These are phyloP conservation scores for Donacobius atricapilla DNA, from an alignment of 2,113 vertebrate genomes.

Conservation along the genomic window DNA sequence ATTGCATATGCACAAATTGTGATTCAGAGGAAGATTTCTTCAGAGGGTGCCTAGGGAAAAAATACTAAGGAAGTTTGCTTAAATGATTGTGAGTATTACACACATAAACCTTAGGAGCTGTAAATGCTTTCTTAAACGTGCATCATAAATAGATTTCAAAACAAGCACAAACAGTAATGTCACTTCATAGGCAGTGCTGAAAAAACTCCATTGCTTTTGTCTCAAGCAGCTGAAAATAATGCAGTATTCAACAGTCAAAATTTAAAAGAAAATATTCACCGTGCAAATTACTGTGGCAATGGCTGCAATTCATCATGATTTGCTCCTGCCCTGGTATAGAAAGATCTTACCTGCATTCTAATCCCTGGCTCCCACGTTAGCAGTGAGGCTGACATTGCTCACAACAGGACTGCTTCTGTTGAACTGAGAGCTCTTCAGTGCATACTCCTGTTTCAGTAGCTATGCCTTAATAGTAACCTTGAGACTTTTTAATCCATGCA, in stretches of 20 bases:
- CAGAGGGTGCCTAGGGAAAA: not conserved
- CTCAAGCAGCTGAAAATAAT: not conserved
- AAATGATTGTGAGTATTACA: not conserved
- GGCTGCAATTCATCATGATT: not conserved
- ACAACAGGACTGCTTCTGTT: not conserved
- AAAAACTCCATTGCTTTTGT: not conserved
- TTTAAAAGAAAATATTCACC: not conserved
- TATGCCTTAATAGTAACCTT: slow-evolving; percentile 16
- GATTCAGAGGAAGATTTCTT: not conserved
- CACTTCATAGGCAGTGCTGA: not conserved
- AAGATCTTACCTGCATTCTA: slow-evolving; percentile 47
- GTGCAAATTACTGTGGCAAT: not conserved
- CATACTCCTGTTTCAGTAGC: not conserved
- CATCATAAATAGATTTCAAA: not conserved
- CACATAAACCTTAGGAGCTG: slow-evolving; percentile 8
- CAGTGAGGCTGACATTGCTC: slow-evolving; percentile 16
- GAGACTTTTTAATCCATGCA: slow-evolving; percentile 37
- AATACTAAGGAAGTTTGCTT: not conserved
- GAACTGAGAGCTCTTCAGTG: slow-evolving; percentile 13
- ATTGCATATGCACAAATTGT: not conserved
- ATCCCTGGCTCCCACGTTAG: not conserved
- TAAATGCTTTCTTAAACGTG: not conserved
- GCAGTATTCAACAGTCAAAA: not conserved
- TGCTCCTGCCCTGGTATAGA: not conserved
- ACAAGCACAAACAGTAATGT: not conserved